Conservation (phyloP, 2,797 vertebrate genomes). For the Apogon hyalosoma region DNA sequence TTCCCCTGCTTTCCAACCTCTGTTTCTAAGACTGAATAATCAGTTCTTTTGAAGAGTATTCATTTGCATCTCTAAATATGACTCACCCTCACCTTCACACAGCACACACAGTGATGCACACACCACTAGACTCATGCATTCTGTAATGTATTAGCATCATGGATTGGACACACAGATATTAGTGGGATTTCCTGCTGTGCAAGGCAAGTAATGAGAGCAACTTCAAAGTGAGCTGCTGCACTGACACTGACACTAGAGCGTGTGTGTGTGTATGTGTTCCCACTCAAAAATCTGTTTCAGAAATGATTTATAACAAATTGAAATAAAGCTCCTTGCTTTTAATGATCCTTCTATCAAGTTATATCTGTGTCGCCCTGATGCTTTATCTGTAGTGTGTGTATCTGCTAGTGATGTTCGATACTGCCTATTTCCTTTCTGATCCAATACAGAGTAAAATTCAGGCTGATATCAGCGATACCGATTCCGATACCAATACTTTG, state of each 20-base stretch:
- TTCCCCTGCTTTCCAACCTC: background rate
- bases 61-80: conserved; percentile 6
- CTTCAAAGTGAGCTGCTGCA: conserved; percentile 42
- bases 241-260: background rate
- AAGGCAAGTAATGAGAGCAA: conserved; percentile 35
- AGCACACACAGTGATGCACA: conserved; percentile 7
- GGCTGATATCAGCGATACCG: too few relatives aligned
- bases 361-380: conserved; percentile 1
- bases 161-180: conserved; percentile 29
- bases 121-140: conserved; percentile 2
- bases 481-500: too few relatives aligned
- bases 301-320: conserved; percentile 34
- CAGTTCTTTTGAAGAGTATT: background rate
- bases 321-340: conserved; percentile 29
- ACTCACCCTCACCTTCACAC: background rate
- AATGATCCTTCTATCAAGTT: conserved; percentile 38
- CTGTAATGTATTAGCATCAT: conserved; percentile 13
- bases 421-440: too few relatives aligned
- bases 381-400: conserved; percentile 2
- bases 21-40: background rate
- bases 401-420: background rate
- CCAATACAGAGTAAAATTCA: too few relatives aligned
- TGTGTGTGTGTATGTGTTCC: background rate
- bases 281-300: conserved; percentile 16
- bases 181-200: conserved; percentile 41